These are phyloP conservation scores for Tortricodes alternella DNA, from an alignment of 2,888 invertebrate species.

Conservation along the genomic window DNA sequence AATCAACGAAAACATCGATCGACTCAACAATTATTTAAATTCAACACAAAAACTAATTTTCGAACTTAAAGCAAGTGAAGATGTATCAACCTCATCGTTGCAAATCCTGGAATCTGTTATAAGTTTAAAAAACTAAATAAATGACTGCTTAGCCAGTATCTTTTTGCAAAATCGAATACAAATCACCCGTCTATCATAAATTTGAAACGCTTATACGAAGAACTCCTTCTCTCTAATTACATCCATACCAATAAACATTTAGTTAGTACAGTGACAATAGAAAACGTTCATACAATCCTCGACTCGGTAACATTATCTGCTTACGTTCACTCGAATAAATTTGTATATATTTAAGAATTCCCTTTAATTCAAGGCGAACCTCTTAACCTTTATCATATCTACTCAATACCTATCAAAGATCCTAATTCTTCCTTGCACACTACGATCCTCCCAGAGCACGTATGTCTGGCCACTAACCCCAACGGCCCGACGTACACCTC, in stretches of 20 bases:
- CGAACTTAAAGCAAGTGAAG: constrained; percentile 37
- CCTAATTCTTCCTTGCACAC: constrained; percentile 37
- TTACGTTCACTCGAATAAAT: constrained; percentile 39
- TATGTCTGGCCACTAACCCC: constrained; percentile 38
- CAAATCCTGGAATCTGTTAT: constrained; percentile 37
- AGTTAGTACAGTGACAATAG: constrained; percentile 34
- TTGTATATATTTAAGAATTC: too few relatives aligned
- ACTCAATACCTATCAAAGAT: too few relatives aligned
- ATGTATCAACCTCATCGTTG: constrained; percentile 37
- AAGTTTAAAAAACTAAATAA: constrained; percentile 37
- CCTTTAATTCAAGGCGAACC: too few relatives aligned
- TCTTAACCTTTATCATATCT: too few relatives aligned
- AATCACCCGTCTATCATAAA: constrained; percentile 38
- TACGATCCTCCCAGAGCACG: constrained; percentile 43
- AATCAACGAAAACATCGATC: constrained; percentile 38
- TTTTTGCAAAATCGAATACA: constrained; percentile 5
- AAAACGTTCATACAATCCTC: constrained; percentile 39
- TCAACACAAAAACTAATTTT: constrained; percentile 32
- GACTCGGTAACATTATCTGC: constrained; percentile 37
- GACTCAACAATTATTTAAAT: constrained; percentile 35
- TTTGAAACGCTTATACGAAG: constrained; percentile 33
- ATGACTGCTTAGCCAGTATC: constrained; percentile 37
- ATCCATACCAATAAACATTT: constrained; percentile 34
- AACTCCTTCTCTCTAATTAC: constrained; percentile 36
- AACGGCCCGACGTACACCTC: constrained; percentile 37